A percentile compares a stretch with the other conserved stretches of the same genome.
phyloP scores from a whole-genome alignment of 2,888 invertebrate species.

The Exephanes ischioxanthus region DNA sequence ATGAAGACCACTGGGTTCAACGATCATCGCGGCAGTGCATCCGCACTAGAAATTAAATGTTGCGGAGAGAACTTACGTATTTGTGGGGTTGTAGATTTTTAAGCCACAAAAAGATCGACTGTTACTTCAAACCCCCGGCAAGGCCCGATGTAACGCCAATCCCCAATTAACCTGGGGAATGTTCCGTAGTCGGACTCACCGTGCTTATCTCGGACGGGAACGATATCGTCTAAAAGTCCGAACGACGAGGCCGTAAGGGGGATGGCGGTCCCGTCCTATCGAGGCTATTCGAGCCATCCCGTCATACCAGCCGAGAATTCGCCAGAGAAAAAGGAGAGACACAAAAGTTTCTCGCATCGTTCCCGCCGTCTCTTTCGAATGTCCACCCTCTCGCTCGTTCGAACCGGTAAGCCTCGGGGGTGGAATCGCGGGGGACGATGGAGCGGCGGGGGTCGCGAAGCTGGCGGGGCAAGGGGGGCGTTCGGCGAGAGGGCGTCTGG shows the following conservation, averaged over 20 bases:
- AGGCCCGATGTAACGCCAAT: no score
- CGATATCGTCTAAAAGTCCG: slow-evolving; percentile 46
- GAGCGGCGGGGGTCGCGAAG: slow-evolving; percentile 72
- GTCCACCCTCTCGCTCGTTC: slow-evolving; percentile 12
- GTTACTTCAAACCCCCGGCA: background rate
- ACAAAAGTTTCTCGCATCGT: slow-evolving; percentile 30
- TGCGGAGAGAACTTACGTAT: background rate
- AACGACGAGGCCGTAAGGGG: slow-evolving; percentile 32
- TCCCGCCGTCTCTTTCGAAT: slow-evolving; percentile 30
- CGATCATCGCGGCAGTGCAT: background rate
- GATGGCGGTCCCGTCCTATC: slow-evolving; percentile 56
- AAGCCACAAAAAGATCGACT: background rate
- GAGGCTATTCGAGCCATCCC: slow-evolving; percentile 56
- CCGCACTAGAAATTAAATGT: background rate
- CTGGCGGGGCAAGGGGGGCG: slow-evolving; percentile 82
- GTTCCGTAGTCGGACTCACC: slow-evolving; percentile 58
- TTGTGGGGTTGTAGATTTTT: background rate
- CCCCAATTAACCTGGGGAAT: slow-evolving; percentile 55
- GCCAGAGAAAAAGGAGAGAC: slow-evolving; percentile 13
- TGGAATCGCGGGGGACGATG: slow-evolving; percentile 55
- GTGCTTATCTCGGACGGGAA: slow-evolving; percentile 54
- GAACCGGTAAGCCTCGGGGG: slow-evolving; percentile 55
- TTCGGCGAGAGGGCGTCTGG: slow-evolving; percentile 77
- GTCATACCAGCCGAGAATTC: slow-evolving; percentile 49
- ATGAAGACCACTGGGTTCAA: background rate